Evolutionary conservation across 2,113 vertebrate species (phyloP), one percentile per base, ranked within the genome.

Genomic region (Lanius ludovicianus): DNA sequence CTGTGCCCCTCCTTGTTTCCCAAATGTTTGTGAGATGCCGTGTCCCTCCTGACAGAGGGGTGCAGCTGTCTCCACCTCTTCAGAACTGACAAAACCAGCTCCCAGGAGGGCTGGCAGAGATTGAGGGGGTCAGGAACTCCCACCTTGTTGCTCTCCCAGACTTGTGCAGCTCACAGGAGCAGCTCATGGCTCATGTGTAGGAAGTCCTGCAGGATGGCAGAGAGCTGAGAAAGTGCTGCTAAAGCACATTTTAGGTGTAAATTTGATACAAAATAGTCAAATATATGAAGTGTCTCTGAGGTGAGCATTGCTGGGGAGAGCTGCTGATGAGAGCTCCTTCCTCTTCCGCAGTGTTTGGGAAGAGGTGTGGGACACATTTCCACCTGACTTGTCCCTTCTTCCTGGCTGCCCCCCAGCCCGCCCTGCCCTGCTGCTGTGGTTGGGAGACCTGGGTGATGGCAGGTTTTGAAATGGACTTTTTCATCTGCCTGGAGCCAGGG

Each of bases 31-130:
- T 84, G 60, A 64, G 84, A 46, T 84, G 83, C 83, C 6, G 8
- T 84, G 76, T 90, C 69, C 69, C 44, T 71, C 57, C 30, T 68
- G 93, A 35, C 64, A 33, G 79, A 47, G 84, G 47, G 10, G 55
- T 90, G 57, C 68, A 52, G 47, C 77, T 84, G 80, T 93, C 56
- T 68, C 76, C 73, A 81, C 53, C 49, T 93, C 71, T 80, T 30
- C 80, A 89, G 77, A 62, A 37, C 46, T 59, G 60, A 46, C 33
- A 11, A 53, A 81, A 60, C 10, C 37, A 60, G 25, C 44, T 87
- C 62, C 53, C 9, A 17, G 23, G 3, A 2, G 77, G 68, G 42
- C 71, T 55, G 50, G 24, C 35, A 76, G 85, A 75, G 79, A 53
- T 59, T 1, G 0, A 53, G 87, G 49, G 35, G 49, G 1, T 59